A percentile compares a stretch with the other conserved stretches of the same genome.
Evolutionary conservation across 2,797 vertebrate species (phyloP).

Genomic region (Erithacus rubecula): DNA sequence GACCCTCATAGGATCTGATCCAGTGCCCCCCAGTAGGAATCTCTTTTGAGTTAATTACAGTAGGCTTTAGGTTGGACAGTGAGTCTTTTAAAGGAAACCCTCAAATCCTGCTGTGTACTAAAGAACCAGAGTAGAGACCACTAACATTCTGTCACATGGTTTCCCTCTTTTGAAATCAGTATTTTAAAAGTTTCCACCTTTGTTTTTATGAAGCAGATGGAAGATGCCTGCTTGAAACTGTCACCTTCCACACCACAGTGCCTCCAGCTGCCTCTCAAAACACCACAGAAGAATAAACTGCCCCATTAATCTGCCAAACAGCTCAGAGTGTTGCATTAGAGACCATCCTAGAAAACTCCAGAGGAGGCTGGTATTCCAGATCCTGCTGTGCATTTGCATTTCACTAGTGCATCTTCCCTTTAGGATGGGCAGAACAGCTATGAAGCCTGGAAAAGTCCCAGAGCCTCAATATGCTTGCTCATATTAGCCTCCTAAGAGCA

Average conservation of each 20-base stretch:
- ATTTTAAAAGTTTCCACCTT: background rate
- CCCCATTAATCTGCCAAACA: background rate
- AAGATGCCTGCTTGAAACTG: background rate
- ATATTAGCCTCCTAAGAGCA: conserved; percentile 2
- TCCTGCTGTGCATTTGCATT: background rate
- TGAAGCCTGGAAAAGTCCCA: background rate
- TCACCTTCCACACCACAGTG: background rate
- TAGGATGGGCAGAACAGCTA: background rate
- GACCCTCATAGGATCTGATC: background rate
- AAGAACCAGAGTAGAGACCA: background rate
- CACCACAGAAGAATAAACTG: background rate
- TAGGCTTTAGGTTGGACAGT: background rate
- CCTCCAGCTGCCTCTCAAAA: background rate
- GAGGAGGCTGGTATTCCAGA: background rate
- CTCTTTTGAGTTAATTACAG: background rate
- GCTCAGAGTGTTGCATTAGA: background rate
- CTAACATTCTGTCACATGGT: background rate
- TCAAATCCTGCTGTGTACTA: background rate
- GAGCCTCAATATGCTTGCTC: background rate
- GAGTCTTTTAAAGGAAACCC: background rate
- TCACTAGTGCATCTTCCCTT: background rate
- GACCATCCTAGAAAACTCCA: background rate
- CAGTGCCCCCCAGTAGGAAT: background rate
- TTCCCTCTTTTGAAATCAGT: background rate
- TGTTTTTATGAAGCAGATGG: background rate